These are phyloP conservation scores for Zoroaster sp. DNA, from an alignment of 53 echinoderm and acorn worm species.

Conservation along the genomic window DNA sequence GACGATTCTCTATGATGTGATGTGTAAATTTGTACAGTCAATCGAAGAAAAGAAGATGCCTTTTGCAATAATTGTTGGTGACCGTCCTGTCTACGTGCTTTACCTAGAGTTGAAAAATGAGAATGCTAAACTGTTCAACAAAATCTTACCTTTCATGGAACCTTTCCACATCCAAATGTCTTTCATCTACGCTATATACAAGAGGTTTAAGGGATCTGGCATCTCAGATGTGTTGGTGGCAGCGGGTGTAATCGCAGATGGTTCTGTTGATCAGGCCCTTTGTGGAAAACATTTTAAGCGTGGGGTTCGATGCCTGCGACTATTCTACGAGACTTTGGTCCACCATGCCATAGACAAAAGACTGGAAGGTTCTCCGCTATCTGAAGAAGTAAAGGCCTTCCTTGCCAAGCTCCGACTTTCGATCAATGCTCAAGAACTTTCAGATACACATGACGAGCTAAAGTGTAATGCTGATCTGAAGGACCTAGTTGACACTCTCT, in stretches of 20 bases:
- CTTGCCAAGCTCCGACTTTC: slow-evolving; percentile 64
- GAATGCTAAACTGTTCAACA: slow-evolving; percentile 52
- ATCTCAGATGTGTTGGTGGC: too few species aligned
- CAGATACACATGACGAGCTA: slow-evolving; percentile 47
- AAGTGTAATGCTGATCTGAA: slow-evolving; percentile 51
- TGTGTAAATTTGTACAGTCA: slow-evolving; percentile 42
- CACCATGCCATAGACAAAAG: too few species aligned
- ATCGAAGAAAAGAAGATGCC: slow-evolving; percentile 61
- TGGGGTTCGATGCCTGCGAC: too few species aligned
- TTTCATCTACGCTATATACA: slow-evolving; percentile 60
- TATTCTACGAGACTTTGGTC: too few species aligned
- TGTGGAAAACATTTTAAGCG: too few species aligned
- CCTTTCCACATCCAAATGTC: slow-evolving; percentile 66
- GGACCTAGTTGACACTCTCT: slow-evolving; percentile 36
- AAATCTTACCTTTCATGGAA: slow-evolving; percentile 63
- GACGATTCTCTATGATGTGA: slow-evolving; percentile 64
- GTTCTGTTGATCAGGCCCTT: too few species aligned
- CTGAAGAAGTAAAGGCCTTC: slow-evolving; percentile 53
- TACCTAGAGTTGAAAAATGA: slow-evolving; percentile 63
- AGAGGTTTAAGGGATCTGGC: too few species aligned
- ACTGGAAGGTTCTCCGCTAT: too few species aligned
- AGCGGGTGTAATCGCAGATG: too few species aligned
- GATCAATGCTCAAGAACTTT: slow-evolving; percentile 51
- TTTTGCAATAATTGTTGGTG: slow-evolving; percentile 65
- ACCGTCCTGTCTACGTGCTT: slow-evolving; percentile 58